Conservation (phyloP, 1,140 invertebrate genomes). For the Musca domestica region DNA sequence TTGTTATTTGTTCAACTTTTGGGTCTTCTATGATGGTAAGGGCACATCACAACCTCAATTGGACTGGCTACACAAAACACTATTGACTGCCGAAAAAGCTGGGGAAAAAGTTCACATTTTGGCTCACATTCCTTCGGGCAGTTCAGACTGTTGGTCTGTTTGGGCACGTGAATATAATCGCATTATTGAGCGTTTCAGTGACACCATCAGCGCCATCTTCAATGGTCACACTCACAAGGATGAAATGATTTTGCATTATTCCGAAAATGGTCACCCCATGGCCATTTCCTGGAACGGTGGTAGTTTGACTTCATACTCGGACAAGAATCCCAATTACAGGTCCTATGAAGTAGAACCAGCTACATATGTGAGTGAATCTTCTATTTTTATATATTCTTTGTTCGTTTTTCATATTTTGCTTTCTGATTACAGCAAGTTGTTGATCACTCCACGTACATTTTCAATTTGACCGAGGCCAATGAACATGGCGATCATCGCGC, state of each 20-base stretch:
- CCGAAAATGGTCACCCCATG: constrained; percentile 57
- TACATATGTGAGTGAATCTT: constrained; percentile 66
- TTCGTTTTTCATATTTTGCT: constrained; percentile 15
- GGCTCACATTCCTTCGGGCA: constrained; percentile 77
- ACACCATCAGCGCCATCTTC: constrained; percentile 74
- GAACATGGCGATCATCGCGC: constrained; percentile 51
- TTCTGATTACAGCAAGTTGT: constrained; percentile 37
- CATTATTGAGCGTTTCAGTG: constrained; percentile 63
- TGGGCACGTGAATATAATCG: constrained; percentile 67
- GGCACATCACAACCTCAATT: constrained; percentile 60
- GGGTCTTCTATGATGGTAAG: constrained; percentile 50
- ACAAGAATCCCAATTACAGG: constrained; percentile 80
- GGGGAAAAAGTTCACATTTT: constrained; percentile 79
- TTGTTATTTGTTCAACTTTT: constrained; percentile 73
- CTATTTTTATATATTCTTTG: constrained; percentile 7
- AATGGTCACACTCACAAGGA: constrained; percentile 80
- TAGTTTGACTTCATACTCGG: constrained; percentile 64
- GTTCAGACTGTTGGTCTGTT: constrained; percentile 64
- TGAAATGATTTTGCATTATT: constrained; percentile 69
- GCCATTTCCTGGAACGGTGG: constrained; percentile 76
- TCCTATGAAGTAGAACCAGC: constrained; percentile 67
- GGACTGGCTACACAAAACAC: constrained; percentile 70
- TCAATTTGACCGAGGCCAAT: constrained; percentile 77
- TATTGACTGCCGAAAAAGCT: constrained; percentile 68
- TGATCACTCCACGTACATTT: constrained; percentile 73